Percentiles rank a stretch among this genome's conserved stretches.
phyloP scores from a whole-genome alignment of 2,888 invertebrate genomes.

The Dendrolimus houi region DNA sequence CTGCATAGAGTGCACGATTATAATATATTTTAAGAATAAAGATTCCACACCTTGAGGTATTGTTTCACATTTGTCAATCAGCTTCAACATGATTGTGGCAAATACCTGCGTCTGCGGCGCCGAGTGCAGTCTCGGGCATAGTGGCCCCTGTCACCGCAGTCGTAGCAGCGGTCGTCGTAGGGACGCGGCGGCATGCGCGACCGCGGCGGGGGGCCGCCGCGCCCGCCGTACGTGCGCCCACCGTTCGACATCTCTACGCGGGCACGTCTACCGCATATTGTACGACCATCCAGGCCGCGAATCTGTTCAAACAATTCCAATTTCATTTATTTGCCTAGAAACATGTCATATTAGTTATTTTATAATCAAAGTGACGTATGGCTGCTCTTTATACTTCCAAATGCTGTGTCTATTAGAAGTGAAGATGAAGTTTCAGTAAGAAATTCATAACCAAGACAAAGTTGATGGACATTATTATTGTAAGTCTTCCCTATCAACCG shows the following conservation, averaged over 20 bases:
- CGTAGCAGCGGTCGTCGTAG: conserved; percentile 95
- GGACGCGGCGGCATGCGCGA: conserved; percentile 84
- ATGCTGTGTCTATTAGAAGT: too few relatives aligned
- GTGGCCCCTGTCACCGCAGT: conserved; percentile 95
- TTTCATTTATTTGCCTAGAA: too few relatives aligned
- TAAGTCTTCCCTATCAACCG: too few relatives aligned
- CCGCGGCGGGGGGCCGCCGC: conserved; percentile 78
- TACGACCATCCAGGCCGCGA: conserved; percentile 83
- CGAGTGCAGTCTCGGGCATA: conserved; percentile 93
- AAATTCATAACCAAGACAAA: too few relatives aligned
- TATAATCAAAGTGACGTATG: too few relatives aligned
- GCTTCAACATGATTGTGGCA: background rate
- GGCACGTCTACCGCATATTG: conserved; percentile 92
- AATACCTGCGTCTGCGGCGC: conserved; percentile 78
- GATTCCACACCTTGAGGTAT: conserved; percentile 36
- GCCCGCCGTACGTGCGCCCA: conserved; percentile 76
- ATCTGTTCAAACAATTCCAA: conserved; percentile 29
- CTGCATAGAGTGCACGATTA: too few relatives aligned
- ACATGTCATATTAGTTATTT: too few relatives aligned
- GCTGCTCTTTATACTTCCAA: too few relatives aligned
- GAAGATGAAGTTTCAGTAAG: too few relatives aligned
- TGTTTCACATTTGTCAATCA: too few relatives aligned
- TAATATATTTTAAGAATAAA: conserved; percentile 20
- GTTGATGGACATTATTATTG: too few relatives aligned
- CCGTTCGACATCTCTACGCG: conserved; percentile 96